Base-by-base conservation (phyloP, 2,113 vertebrate species). In the Ramphastos sulfuratus region DNA sequence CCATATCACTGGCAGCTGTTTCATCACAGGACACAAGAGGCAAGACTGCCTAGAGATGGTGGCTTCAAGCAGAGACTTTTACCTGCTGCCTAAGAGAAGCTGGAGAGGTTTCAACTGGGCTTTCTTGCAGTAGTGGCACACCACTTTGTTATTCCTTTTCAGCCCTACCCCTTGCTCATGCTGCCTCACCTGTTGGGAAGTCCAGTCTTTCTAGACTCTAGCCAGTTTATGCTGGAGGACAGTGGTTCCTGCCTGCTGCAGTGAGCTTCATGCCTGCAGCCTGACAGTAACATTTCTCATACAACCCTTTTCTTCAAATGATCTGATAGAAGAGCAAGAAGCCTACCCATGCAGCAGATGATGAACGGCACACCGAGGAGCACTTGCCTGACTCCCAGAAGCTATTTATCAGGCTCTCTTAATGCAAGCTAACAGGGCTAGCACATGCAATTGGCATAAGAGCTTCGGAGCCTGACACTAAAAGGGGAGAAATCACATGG, bases 401-500 rank as follows among this genome's bases (percentile, higher is more conserved):
- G 93, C 91, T 71, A 92, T 93, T 92, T 91, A 54, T 87, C 92
- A 95, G 86, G 64, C 78, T 87, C 73, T 93, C 50, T 67, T 91
- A 86, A 92, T 92, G 89, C 89, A 93, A 87, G 93, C 88, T 77
- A 96, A 85, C 87, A 89, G 91, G 56, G 73, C 66, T 63, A 93
- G 90, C 85, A 78, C 96, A 94, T 86, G 96, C 93, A 94, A 91
- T 63, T 74, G 82, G 91, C 86, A 90, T 77, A 96, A 82, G 56
- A 78, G 76, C 93, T 77, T 85, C 64, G 39, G 75, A 90, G 85
- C 77, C 80, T 67, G 76, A 83, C 91, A 69, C 82, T 70, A 74
- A 94, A 95, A 93, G 67, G 55, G 72, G 31, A 92, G 33, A 88
- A 63, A 93, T 91, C 86, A 92, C 85, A 74, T 46, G 28, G 50